Evolutionary conservation across 2,113 vertebrate species (phyloP).

Genomic region (Sander lucioperca): DNA sequence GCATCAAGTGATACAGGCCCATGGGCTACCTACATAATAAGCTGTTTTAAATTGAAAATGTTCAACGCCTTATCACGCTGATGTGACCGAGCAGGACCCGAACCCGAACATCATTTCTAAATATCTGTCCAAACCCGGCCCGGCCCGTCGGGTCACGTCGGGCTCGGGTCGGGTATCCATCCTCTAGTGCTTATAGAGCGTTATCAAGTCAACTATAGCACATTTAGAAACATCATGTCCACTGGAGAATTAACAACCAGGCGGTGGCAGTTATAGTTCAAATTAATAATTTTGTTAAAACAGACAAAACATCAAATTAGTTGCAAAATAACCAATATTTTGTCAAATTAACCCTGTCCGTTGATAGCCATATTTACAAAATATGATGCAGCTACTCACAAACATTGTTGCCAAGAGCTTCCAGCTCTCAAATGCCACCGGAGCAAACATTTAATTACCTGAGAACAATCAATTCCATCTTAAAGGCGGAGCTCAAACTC

Average conservation of each 20-base stretch:
- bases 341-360: not conserved
- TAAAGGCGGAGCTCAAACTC: not conserved
- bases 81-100: too few species aligned
- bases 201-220: not conserved
- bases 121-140: too few species aligned
- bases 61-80: too few species aligned
- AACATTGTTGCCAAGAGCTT: not conserved
- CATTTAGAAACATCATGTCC: not conserved
- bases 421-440: not conserved
- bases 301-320: not conserved
- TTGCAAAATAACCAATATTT: not conserved
- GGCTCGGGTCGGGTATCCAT: too few species aligned
- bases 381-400: not conserved
- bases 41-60: too few species aligned
- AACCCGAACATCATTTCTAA: too few species aligned
- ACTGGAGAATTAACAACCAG: not conserved
- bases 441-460: not conserved
- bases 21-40: too few species aligned
- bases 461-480: not conserved
- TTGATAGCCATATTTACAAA: not conserved
- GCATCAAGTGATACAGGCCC: too few species aligned
- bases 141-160: too few species aligned
- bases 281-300: too few species aligned
- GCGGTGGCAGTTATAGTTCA: not conserved
- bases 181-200: not conserved